Percentiles rank a stretch among this genome's conserved stretches.
phyloP scores from a whole-genome alignment of 2,888 invertebrate genomes.

The Drosophila dives region DNA sequence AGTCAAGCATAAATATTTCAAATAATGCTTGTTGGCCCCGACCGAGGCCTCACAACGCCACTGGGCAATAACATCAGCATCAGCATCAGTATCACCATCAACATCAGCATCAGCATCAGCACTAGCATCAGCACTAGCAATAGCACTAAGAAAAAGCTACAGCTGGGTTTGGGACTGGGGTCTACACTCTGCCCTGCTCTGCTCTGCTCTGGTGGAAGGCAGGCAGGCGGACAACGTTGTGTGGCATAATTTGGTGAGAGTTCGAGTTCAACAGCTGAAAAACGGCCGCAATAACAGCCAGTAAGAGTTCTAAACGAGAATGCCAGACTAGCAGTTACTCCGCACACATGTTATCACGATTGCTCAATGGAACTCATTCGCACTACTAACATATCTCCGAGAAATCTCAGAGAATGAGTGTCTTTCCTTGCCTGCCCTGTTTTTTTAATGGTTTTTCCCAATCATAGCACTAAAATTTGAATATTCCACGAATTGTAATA shows the following conservation, averaged over 20 bases:
- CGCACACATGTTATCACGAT: neutral
- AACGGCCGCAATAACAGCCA: slow-evolving; percentile 50
- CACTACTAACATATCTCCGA: neutral
- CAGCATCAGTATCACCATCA: neutral
- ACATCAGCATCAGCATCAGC: slow-evolving; percentile 3
- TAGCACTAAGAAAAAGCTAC: neutral
- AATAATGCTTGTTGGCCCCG: slow-evolving; percentile 79
- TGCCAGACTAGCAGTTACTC: neutral
- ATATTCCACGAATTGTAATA: neutral
- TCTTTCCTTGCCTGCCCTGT: neutral
- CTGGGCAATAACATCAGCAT: slow-evolving; percentile 40
- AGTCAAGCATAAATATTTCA: slow-evolving; percentile 81
- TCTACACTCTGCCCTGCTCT: slow-evolving; percentile 15
- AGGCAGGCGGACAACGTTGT: slow-evolving; percentile 54
- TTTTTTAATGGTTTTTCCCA: neutral
- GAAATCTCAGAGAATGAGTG: no score
- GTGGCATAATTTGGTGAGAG: slow-evolving; percentile 81
- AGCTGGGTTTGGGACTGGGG: slow-evolving; percentile 44
- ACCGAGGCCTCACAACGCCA: slow-evolving; percentile 54
- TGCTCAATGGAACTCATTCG: neutral
- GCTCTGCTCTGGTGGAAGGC: slow-evolving; percentile 15
- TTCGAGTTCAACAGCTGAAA: slow-evolving; percentile 81
- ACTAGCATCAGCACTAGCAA: slow-evolving; percentile 10
- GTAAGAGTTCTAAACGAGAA: neutral
- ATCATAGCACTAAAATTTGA: neutral